phyloP scores from a whole-genome alignment of 2,113 vertebrate genomes.

The Peromyscus polionotus region DNA sequence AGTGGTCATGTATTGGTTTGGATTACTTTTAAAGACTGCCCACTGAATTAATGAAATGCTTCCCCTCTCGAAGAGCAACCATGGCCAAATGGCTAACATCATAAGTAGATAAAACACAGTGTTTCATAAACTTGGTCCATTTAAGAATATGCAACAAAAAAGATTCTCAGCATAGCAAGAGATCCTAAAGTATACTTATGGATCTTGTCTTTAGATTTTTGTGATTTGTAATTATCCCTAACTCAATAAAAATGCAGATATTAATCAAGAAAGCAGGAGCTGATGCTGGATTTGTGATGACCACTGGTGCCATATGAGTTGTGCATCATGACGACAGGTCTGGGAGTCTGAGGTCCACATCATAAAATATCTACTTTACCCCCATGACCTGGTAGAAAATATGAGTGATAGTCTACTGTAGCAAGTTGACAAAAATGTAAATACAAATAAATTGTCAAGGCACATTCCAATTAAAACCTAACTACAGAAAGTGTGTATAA shows the following conservation, averaged over 20 bases:
- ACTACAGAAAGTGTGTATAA: not conserved
- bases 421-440: not conserved
- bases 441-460: not conserved
- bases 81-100: not conserved
- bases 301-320: not conserved
- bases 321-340: not conserved
- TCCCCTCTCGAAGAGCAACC: not conserved
- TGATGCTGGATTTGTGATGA: not conserved
- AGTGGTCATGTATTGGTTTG: not conserved
- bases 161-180: no score
- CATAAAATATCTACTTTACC: not conserved
- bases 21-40: no score
- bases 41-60: not conserved
- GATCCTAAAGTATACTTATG: not conserved
- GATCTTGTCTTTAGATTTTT: not conserved
- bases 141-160: not conserved
- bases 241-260: not conserved
- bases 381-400: not conserved
- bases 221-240: not conserved
- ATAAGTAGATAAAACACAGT: not conserved
- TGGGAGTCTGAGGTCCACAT: slow-evolving; percentile 48
- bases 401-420: not conserved
- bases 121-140: not conserved
- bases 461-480: not conserved
- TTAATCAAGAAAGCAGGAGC: not conserved